Conservation (phyloP, 37 sponge, comb jelly and placozoan genomes). For the Corticium candelabrum region DNA sequence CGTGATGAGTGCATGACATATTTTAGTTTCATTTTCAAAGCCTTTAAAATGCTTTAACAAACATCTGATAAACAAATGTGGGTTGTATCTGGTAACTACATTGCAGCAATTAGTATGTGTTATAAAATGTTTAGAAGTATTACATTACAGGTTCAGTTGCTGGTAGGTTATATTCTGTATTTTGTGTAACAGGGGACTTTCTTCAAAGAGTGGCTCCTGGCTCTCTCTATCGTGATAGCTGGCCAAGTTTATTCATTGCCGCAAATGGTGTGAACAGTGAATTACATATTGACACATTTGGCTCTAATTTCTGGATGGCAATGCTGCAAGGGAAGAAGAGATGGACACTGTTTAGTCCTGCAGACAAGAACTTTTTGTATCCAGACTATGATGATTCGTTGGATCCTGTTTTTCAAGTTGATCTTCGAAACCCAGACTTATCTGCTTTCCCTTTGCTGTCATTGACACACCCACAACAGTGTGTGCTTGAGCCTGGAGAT, state of each 20-base stretch:
- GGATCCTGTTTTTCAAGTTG: constrained; percentile 42
- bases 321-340: constrained; percentile 74
- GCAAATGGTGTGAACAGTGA: constrained; percentile 52
- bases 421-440: constrained; percentile 21
- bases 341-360: constrained; percentile 66
- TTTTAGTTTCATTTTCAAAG: too few species aligned
- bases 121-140: too few species aligned
- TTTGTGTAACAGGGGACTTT: constrained; percentile 22
- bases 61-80: too few species aligned
- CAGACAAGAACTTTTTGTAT: constrained; percentile 39
- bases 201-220: constrained; percentile 55
- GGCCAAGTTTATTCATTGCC: constrained; percentile 78
- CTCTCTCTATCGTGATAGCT: constrained; percentile 55
- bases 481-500: constrained; percentile 58
- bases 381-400: constrained; percentile 37
- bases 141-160: too few species aligned
- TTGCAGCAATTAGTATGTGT: too few species aligned
- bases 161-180: too few species aligned
- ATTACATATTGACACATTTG: constrained; percentile 75
- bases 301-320: constrained; percentile 90
- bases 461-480: constrained; percentile 39
- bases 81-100: too few species aligned
- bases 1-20: too few species aligned
- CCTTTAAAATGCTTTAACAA: too few species aligned
- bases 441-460: constrained; percentile 36